A percentile compares a stretch with the other conserved stretches of the same genome.
phyloP scores from a whole-genome alignment of 2,797 vertebrate genomes.

The Bufotes viridis region DNA sequence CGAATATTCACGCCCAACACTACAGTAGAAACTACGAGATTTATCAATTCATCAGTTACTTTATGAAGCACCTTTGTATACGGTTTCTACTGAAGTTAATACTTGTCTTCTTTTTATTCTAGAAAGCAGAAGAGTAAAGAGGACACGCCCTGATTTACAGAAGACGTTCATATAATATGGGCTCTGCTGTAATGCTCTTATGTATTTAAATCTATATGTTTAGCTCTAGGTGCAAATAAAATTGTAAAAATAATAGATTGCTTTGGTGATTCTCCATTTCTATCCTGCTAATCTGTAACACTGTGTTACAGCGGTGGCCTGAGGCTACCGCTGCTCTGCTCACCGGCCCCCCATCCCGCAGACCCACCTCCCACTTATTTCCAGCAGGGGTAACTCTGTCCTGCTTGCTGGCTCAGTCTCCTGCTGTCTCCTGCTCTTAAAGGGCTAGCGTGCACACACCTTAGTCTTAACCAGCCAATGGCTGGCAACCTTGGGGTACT shows the following conservation, averaged over 20 bases:
- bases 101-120: background rate
- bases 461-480: too few species aligned
- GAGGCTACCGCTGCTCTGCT: too few species aligned
- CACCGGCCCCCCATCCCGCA: too few species aligned
- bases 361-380: too few species aligned
- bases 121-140: conserved; percentile 56
- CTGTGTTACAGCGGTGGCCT: too few species aligned
- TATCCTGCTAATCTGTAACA: background rate
- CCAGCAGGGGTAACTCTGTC: too few species aligned
- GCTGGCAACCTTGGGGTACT: too few species aligned
- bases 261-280: background rate
- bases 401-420: too few species aligned
- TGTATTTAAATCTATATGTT: conserved; percentile 30
- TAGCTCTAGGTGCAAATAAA: conserved; percentile 57
- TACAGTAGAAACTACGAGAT: background rate
- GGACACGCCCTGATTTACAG: background rate
- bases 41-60: background rate
- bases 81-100: background rate
- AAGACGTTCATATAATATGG: conserved; percentile 59
- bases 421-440: too few species aligned
- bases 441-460: too few species aligned
- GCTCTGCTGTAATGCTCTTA: conserved; percentile 32
- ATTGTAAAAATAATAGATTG: background rate
- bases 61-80: background rate
- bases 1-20: too few species aligned